Evolutionary conservation across 2,113 vertebrate species (phyloP).

Genomic region (Channa maculata): DNA sequence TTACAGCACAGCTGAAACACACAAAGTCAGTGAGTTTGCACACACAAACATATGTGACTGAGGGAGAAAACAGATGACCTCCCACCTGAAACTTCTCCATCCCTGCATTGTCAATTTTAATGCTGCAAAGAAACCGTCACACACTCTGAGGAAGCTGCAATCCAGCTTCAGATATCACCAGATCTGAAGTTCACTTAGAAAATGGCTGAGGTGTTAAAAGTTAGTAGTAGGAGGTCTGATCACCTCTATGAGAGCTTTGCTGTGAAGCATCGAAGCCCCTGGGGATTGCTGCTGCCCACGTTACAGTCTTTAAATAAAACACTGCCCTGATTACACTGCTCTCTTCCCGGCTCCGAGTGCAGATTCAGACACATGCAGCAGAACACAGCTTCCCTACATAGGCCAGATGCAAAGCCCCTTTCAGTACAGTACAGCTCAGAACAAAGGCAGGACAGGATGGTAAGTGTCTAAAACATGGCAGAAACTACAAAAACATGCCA

Average conservation of each 20-base stretch:
- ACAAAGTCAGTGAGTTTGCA: neutral
- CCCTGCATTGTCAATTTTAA: neutral
- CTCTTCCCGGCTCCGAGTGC: constrained; percentile 45
- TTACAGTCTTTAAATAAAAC: constrained; percentile 85
- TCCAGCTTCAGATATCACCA: constrained; percentile 24
- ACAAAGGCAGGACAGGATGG: constrained; percentile 4
- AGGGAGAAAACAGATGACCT: constrained; percentile 20
- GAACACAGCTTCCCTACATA: constrained; percentile 56
- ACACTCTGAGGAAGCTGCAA: neutral
- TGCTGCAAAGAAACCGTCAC: neutral
- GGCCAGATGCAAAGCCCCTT: constrained; percentile 69
- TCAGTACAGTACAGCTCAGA: constrained; percentile 30
- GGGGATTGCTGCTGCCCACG: constrained; percentile 76
- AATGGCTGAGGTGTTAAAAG: constrained; percentile 73
- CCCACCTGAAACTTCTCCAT: too few species aligned
- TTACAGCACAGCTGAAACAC: constrained; percentile 23
- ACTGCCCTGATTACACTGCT: constrained; percentile 81
- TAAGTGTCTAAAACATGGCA: neutral
- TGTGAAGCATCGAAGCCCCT: constrained; percentile 64
- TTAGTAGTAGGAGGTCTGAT: constrained; percentile 71
- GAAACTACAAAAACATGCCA: too few species aligned
- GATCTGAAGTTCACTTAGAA: constrained; percentile 44
- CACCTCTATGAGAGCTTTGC: constrained; percentile 72
- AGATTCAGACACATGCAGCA: constrained; percentile 63
- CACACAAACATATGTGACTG: constrained; percentile 17